Base-by-base conservation (phyloP, 2,797 vertebrate genomes). In the Sarcoramphus papa region DNA sequence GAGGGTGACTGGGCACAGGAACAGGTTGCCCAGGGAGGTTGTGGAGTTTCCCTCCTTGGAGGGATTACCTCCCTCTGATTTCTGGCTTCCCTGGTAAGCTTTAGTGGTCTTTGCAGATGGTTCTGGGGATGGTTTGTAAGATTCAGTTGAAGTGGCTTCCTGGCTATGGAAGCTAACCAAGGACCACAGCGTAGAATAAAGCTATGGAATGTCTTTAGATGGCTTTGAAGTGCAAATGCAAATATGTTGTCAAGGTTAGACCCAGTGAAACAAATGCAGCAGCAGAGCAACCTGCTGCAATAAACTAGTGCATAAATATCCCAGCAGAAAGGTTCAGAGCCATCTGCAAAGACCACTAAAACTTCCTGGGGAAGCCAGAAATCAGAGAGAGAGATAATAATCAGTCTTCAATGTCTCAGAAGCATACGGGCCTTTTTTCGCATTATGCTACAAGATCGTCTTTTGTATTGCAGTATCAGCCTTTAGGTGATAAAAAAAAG, bases 331-430 rank as follows among this genome's bases (percentile, higher is more conserved):
- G 41, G 78, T 80, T 92, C 85, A 50, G 45, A 91, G 65, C 69
- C 92, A 92, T 94, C 88, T 96, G 93, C 69, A 79, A 88, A 83
- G 40, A 47, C 79, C 77, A 75, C 64, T 86, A 80, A 94, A 92
- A 84, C 37, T 85, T 95, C 69, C 63, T 0, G 0, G 59, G 78
- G 78, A 91, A 63, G 82, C 45, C 27, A 83, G 81, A 79, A 83
- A 87, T 89, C 75, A 62, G 23, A 90, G 75, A n/a, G 60, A 85
- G 65, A 54, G 54, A 69, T 59, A 81, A 82, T 90, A 72, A 87
- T 93, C 47, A 56, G 48, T 75, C 40, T 76, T 87, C 54, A 40
- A 0, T 31, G 48, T 82, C 62, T 88, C 91, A 63, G 65, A 87
- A 91, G 86, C 62, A 76, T 63, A 73, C 1, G 2, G 87, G 10